phyloP scores from a whole-genome alignment of 2,888 invertebrate species.

The Phengaris arion region DNA sequence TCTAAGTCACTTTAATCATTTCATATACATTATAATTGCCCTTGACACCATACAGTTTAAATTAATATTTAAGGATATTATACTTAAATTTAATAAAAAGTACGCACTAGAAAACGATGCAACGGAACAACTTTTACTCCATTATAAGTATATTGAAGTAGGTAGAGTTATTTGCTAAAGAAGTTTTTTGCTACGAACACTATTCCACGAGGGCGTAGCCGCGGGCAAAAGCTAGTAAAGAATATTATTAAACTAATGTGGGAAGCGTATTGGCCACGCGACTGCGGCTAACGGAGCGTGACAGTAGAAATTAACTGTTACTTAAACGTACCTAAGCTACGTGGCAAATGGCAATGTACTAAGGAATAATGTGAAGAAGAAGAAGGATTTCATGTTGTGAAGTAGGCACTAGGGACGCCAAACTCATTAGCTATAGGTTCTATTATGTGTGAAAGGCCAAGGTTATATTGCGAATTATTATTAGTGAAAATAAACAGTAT shows the following conservation, averaged over 20 bases:
- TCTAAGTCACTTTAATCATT: too few relatives aligned
- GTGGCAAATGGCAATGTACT: constrained; percentile 27
- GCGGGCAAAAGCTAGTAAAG: background rate
- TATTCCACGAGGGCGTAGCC: too few relatives aligned
- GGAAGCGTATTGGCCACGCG: constrained; percentile 69
- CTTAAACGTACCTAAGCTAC: constrained; percentile 55
- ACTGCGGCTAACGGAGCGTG: constrained; percentile 71
- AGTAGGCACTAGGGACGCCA: background rate
- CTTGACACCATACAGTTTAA: too few relatives aligned
- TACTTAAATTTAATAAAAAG: too few relatives aligned
- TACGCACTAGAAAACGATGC: too few relatives aligned
- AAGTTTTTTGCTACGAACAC: background rate
- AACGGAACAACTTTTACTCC: too few relatives aligned
- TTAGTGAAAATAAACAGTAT: background rate
- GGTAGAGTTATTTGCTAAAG: too few relatives aligned
- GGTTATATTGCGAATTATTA: background rate
- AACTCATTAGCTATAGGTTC: background rate
- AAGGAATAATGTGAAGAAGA: background rate
- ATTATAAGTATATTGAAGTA: too few relatives aligned
- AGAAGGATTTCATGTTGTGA: background rate
- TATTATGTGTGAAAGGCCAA: background rate
- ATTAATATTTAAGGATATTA: too few relatives aligned
- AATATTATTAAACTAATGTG: constrained; percentile 50
- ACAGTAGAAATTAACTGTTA: constrained; percentile 76
- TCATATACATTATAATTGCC: too few relatives aligned